phyloP scores from a whole-genome alignment of 2,888 invertebrate species.

The Tenthredo notha region DNA sequence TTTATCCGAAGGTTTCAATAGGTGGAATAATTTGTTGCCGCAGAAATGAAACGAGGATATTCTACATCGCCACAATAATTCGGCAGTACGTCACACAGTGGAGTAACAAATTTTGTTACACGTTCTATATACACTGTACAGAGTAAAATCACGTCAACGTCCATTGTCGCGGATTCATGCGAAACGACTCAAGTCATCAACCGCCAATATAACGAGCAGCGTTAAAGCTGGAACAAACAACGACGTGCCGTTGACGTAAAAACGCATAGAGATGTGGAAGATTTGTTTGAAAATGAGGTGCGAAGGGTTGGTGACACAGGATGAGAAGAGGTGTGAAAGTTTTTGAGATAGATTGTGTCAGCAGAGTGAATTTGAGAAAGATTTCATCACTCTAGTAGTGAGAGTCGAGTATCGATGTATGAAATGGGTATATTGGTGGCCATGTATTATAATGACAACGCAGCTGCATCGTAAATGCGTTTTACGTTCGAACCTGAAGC shows the following conservation, averaged over 20 bases:
- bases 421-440: not conserved
- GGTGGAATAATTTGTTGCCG: no score
- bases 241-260: not conserved
- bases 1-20: not conserved
- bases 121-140: not conserved
- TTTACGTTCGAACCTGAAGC: conserved; percentile 75
- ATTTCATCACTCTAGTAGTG: not conserved
- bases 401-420: not conserved
- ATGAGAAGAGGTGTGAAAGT: not conserved
- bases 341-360: not conserved
- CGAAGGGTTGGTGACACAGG: not conserved
- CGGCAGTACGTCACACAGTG: not conserved
- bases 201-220: not conserved
- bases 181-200: not conserved
- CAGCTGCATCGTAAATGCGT: conserved; percentile 78
- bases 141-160: not conserved
- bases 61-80: not conserved
- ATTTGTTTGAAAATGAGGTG: not conserved
- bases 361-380: not conserved
- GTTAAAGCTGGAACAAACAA: not conserved
- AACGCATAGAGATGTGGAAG: not conserved
- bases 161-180: not conserved
- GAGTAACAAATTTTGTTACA: not conserved
- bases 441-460: conserved; percentile 74
- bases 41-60: not conserved